phyloP scores from a whole-genome alignment of 2,113 vertebrate species.

The Ochotona princeps region DNA sequence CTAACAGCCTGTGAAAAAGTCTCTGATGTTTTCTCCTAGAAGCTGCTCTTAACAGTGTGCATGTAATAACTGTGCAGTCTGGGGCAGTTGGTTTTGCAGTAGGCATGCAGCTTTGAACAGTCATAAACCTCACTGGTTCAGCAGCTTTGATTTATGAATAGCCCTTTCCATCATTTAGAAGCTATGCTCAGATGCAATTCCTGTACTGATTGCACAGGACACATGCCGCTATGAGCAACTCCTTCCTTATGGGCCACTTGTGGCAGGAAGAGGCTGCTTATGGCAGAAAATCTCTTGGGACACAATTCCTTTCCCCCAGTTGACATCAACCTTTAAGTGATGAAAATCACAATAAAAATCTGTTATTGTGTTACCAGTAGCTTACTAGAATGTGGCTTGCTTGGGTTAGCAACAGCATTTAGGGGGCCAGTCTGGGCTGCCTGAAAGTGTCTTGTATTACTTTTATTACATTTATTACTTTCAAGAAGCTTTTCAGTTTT shows the following conservation, averaged over 20 bases:
- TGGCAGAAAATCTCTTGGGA: conserved; percentile 54
- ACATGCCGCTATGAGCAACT: conserved; percentile 66
- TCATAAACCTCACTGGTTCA: conserved; percentile 84
- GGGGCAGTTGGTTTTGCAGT: conserved; percentile 81
- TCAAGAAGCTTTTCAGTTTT: conserved; percentile 50
- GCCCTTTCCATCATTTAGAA: conserved; percentile 79
- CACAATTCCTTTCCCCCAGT: conserved; percentile 27
- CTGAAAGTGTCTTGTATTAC: conserved; percentile 67
- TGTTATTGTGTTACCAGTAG: conserved; percentile 49
- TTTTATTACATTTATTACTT: conserved; percentile 67
- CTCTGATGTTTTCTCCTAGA: conserved; percentile 66
- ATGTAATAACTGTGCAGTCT: conserved; percentile 84
- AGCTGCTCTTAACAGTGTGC: conserved; percentile 82
- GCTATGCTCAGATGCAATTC: conserved; percentile 72
- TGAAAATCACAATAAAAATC: conserved; percentile 73
- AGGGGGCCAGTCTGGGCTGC: conserved; percentile 57
- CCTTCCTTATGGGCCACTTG: not conserved
- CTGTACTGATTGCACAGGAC: conserved; percentile 60
- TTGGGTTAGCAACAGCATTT: conserved; percentile 64
- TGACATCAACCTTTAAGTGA: conserved; percentile 59
- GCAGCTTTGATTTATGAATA: conserved; percentile 83
- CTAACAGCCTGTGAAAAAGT: conserved; percentile 58
- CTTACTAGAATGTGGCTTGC: conserved; percentile 63
- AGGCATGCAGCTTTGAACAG: conserved; percentile 83
- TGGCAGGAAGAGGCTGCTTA: conserved; percentile 69